Conservation (phyloP, 2,888 invertebrate genomes). For the Metallyticus violacea region DNA sequence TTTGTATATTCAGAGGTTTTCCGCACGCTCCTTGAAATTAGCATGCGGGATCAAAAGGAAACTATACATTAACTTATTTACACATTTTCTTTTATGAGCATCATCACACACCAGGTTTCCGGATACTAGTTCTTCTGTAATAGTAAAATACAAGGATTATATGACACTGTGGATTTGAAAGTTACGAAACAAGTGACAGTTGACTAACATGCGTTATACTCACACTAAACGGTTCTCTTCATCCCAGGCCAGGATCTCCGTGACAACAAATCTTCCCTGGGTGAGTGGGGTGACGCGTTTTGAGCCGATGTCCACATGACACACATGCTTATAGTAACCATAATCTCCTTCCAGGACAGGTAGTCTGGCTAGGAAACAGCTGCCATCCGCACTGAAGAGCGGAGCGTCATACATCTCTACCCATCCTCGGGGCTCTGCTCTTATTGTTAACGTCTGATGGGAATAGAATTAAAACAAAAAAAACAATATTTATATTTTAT, state of each 20-base stretch:
- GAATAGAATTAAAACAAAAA: too few species aligned
- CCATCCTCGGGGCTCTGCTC: constrained; percentile 41
- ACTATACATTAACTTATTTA: too few species aligned
- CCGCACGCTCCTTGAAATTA: too few species aligned
- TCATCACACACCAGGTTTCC: too few species aligned
- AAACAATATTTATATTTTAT: too few species aligned
- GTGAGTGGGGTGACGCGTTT: constrained; percentile 56
- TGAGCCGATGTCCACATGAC: constrained; percentile 39
- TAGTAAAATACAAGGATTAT: too few species aligned
- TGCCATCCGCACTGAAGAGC: constrained; percentile 45
- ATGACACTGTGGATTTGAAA: too few species aligned
- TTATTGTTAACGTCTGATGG: not conserved
- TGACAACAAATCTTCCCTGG: constrained; percentile 72
- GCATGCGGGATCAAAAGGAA: too few species aligned
- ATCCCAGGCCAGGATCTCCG: constrained; percentile 74
- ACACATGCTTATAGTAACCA: constrained; percentile 57
- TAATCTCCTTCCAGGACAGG: constrained; percentile 55
- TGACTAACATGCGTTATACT: constrained; percentile 43
- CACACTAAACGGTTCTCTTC: constrained; percentile 65
- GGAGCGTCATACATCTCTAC: constrained; percentile 44
- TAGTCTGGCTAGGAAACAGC: constrained; percentile 51
- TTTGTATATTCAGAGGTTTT: too few species aligned
- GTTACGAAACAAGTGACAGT: too few species aligned
- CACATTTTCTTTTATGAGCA: too few species aligned
- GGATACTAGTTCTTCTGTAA: too few species aligned